Evolutionary conservation across 2,888 invertebrate genomes (phyloP), one percentile per base, ranked within the genome.

Genomic region (Eupithecia vulgata): DNA sequence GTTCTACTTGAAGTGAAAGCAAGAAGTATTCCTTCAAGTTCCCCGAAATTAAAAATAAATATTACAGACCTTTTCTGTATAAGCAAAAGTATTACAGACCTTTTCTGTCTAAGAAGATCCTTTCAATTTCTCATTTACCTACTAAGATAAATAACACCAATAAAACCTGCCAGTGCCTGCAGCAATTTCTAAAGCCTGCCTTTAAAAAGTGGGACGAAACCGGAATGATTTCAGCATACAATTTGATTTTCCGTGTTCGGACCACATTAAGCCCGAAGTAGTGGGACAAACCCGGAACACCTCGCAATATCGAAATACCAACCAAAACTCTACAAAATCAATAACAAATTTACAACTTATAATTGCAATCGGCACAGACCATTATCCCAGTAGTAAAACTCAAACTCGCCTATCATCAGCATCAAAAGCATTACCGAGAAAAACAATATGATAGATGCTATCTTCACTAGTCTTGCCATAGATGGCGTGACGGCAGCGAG

Each of bases 381-480:
- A 75, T 75, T 75, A 75, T 71, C 37, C 71, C 57, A 13, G 37
- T 65, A 74, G 71, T 64, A 71, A 69, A 69, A 57, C 40, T 69
- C 67, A 70, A 75, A 72, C 65, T 59, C 0, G 75, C 68, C 76
- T 84, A 85, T 84, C 81, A 78, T 74, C 68, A 74, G 82, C 83
- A 87, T 89, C 87, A 85, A 89, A 87, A 85, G 85, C 86, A 82
- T 88, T 87, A 87, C 87, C 79, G 84, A 85, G 82, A 85, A 86
- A 86, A 88, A 90, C 88, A 88, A 91, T 91, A 89, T 91, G 86
- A 87, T 89, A 83, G 86, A 35, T 64, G 21, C 6, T 64, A 35
- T 35, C 86, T 52, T 84, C 86, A 90, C 92, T 91, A 87, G 84
- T 87, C 84, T 84, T 83, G 85, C 93, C 92, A 81, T 92, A 94